Conservation (phyloP, 2,888 invertebrate species). For the Tribolium freemani region DNA sequence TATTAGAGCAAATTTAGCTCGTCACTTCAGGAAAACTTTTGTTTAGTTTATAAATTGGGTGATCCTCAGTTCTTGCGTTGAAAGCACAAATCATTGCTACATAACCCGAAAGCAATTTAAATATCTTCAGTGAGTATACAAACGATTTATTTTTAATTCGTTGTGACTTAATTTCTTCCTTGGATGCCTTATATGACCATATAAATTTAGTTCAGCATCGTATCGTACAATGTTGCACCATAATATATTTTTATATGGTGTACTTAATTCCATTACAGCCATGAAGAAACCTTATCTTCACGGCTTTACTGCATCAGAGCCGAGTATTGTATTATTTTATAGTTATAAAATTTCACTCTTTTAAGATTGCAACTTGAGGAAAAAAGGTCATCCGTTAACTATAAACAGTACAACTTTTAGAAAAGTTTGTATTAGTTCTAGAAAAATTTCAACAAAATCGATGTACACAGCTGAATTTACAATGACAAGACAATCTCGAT, state of each 20-base stretch:
- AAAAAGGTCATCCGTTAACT: background rate
- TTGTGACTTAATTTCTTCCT: conserved; percentile 5
- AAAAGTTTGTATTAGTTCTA: background rate
- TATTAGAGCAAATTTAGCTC: background rate
- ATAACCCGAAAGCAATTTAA: background rate
- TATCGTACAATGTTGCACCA: conserved; percentile 49
- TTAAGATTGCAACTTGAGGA: conserved; percentile 2
- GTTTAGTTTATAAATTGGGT: background rate
- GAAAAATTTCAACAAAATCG: background rate
- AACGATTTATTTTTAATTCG: conserved; percentile 6
- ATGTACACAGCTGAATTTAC: background rate
- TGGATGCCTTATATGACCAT: conserved; percentile 44
- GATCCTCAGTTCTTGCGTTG: background rate
- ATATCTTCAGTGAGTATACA: background rate
- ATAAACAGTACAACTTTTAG: background rate
- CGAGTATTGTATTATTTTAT: conserved; percentile 5
- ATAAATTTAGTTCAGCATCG: conserved; percentile 48
- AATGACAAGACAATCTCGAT: no score
- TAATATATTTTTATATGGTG: conserved; percentile 45
- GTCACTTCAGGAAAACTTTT: background rate
- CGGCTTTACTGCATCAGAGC: background rate
- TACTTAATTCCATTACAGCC: conserved; percentile 31
- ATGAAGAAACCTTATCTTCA: conserved; percentile 18
- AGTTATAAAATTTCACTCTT: conserved; percentile 24
- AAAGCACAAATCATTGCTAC: background rate